Base-by-base conservation (phyloP, 1,140 invertebrate species). In the Scaptodrosophila lebanonensis region DNA sequence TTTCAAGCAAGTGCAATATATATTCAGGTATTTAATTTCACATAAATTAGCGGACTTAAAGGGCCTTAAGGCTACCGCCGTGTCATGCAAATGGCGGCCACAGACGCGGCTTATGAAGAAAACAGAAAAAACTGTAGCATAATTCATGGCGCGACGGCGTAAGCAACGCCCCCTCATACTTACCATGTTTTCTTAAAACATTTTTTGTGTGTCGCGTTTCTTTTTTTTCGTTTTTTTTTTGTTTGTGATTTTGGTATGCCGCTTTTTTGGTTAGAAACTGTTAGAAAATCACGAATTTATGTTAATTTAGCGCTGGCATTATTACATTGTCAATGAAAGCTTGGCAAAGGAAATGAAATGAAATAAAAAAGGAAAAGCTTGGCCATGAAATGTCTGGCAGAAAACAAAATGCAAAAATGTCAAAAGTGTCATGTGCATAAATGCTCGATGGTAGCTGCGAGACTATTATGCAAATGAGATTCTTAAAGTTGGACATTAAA, bases 261-360 rank as follows among this genome's bases (percentile, higher is more conserved):
- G 9, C 16, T 51, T 48, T 33, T 51, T 73, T 13, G 50, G 48
- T 30, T 62, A 36, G 32, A 75, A 65, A 66, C 70, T 64, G 53
- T 32, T 65, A 56, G 60, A 64, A 65, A 68, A 77, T 65, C 49
- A 66, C 71, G 68, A 79, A 79, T 79, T 77, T 77, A 77, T 77
- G 72, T 68, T 73, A 77, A 77, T 77, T 77, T 79, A 45, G 40
- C 52, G 45, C 58, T 38, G 52, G 38, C 69, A 67, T 73, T 72
- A 75, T 75, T n/a, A n/a, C n/a, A n/a, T n/a, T 69, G 68, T 77
- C 72, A 73, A 70, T 70, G 71, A 75, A 66, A 60, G 67, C 58
- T 13, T 36, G 38, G 47, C 47, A 39, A 27, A 60, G 73, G 68
- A 79, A 77, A 79, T 77, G 79, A 77, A 73, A 73, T 67, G 51